Conservation (phyloP, 53 echinoderm and acorn worm species). For the Actinopyga echinites region DNA sequence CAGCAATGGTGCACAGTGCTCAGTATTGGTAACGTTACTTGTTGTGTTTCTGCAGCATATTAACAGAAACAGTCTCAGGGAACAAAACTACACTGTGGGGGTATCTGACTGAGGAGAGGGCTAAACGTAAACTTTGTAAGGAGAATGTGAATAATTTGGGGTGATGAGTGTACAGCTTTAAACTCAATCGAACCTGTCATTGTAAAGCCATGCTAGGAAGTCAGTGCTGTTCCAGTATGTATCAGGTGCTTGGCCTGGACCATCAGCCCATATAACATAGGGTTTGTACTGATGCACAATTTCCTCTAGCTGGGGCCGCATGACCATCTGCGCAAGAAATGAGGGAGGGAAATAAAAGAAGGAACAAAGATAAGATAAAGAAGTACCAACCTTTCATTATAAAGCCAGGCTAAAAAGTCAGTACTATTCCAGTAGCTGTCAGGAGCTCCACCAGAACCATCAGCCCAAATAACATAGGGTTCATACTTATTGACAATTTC, state of each 20-base stretch:
- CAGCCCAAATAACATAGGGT: conserved; percentile 64
- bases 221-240: conserved; percentile 88
- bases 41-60: no score
- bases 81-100: no score
- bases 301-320: conserved; percentile 76
- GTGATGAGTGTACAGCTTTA: no score
- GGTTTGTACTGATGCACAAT: conserved; percentile 78
- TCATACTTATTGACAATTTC: conserved; percentile 64
- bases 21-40: no score
- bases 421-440: conserved; percentile 83
- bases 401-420: conserved; percentile 85
- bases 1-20: no score
- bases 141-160: no score
- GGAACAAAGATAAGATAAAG: background rate
- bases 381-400: conserved; percentile 74
- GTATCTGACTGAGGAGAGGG: no score
- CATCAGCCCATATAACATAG: conserved; percentile 79
- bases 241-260: conserved; percentile 54
- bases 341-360: no score
- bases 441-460: conserved; percentile 41
- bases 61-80: no score
- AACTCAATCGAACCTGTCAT: no score
- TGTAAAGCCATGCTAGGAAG: conserved; percentile 92
- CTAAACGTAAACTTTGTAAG: no score
- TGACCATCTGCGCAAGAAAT: conserved; percentile 67